A percentile compares a stretch with the other conserved stretches of the same genome.
Evolutionary conservation across 2,113 vertebrate genomes (phyloP).

Genomic region (Mesoclemmys tuberculata): DNA sequence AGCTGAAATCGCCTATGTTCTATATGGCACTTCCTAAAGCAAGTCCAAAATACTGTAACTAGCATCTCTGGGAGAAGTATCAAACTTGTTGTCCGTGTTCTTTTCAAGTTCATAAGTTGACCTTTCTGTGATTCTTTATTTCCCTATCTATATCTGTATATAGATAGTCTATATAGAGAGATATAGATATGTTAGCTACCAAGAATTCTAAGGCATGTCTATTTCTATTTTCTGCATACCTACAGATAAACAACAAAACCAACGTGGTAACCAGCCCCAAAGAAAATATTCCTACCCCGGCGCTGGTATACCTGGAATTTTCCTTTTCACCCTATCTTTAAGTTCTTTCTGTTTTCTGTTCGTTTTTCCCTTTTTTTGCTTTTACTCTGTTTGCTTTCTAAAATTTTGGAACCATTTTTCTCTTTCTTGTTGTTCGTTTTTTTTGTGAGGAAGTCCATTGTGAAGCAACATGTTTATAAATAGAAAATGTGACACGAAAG

Average conservation of each 20-base stretch:
- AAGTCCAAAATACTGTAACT: neutral
- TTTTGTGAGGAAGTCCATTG: conserved; percentile 65
- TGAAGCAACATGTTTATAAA: conserved; percentile 72
- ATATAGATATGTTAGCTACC: conserved; percentile 66
- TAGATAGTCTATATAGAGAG: conserved; percentile 62
- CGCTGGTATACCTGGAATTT: conserved; percentile 93
- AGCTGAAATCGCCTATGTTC: neutral
- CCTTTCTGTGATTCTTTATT: conserved; percentile 69
- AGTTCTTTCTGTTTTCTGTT: conserved; percentile 78
- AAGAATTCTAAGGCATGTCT: conserved; percentile 81
- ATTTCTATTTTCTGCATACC: conserved; percentile 88
- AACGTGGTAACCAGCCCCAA: conserved; percentile 98
- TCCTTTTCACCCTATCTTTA: conserved; percentile 76
- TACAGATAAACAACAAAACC: conserved; percentile 99
- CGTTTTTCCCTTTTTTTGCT: conserved; percentile 55
- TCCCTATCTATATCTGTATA: conserved; percentile 67
- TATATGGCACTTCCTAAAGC: neutral
- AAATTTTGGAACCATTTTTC: conserved; percentile 50
- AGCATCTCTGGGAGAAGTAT: neutral
- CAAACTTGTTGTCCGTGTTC: neutral
- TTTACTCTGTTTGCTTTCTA: conserved; percentile 70
- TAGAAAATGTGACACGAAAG: conserved; percentile 63
- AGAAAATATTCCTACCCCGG: conserved; percentile 93
- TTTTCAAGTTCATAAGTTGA: conserved; percentile 43
- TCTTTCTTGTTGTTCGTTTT: conserved; percentile 35